Base-by-base conservation (phyloP, 23 tunicate genomes). In the Botrylloides violaceus region DNA sequence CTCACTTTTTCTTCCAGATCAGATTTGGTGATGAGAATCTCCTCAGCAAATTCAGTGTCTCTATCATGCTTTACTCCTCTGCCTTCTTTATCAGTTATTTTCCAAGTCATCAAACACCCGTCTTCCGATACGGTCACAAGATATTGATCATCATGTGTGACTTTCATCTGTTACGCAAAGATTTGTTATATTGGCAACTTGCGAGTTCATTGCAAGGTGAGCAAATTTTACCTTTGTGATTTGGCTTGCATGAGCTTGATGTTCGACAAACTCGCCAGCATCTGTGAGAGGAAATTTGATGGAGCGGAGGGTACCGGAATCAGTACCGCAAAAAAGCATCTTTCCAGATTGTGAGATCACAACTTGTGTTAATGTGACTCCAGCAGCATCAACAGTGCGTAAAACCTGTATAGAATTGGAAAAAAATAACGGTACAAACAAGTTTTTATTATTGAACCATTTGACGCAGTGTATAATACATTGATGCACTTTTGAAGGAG, bases 101-200 rank as follows among this genome's bases (percentile, higher is more conserved):
- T 76, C 99, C 99, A 95, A 49, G 93, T 83, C 96, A 88, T 70
- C 79, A 95, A 39, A 39, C 95, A 82, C 0, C 82, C 99, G 43
- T 95, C 99, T 75, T 87, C 95, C 18, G 96, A 90, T 36, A 90
- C 99, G 33, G 99, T 95, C 70, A 95, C 76, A 34, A 95, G 77
- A 49, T 60, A 83, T 50, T 80, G 89, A 32, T 95, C 99, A 55
- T 95, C 99, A 61, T 87, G 75, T 9, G 95, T 95, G 32, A 95
- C 79, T 55, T 82, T 79, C 91, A 95, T 90, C 91, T 83, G 34
- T 23, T 18, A 0, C 29, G 3, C 4, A 58, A 58, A 23, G 12
- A 58, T 58, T 47, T 47, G 18, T 12, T 12, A 47, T 47, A 47
- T 47, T 47, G 18, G 15, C 12, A 47, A 47, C 18, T 18, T 12